phyloP scores from a whole-genome alignment of 2,888 invertebrate species.

The Seladonia tumulorum region DNA sequence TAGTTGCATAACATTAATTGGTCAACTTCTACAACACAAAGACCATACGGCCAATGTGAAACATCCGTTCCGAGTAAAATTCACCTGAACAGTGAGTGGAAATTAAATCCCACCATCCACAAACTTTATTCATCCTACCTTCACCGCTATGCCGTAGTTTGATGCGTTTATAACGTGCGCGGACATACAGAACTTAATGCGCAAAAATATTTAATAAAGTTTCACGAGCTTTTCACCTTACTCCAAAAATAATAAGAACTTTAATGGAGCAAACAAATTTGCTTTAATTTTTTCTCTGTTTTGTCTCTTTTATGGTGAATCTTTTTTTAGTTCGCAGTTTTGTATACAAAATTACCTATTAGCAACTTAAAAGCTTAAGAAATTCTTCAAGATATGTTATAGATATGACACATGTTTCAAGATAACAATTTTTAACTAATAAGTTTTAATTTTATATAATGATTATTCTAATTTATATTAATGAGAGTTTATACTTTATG shows the following conservation, averaged over 20 bases:
- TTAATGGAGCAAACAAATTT: background rate
- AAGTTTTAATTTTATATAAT: too few species aligned
- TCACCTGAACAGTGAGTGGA: background rate
- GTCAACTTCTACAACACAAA: background rate
- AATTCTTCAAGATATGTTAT: too few species aligned
- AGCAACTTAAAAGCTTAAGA: too few species aligned
- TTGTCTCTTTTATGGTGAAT: background rate
- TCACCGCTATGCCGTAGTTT: background rate
- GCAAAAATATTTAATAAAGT: constrained; percentile 6
- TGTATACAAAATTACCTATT: background rate
- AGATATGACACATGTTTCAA: too few species aligned
- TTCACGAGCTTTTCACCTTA: background rate
- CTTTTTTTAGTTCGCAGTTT: background rate
- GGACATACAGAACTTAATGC: background rate
- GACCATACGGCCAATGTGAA: background rate
- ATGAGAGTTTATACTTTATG: too few species aligned
- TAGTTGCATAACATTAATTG: background rate
- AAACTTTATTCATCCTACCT: background rate
- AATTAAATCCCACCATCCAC: background rate
- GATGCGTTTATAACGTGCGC: background rate
- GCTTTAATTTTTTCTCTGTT: background rate
- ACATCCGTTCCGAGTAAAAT: background rate
- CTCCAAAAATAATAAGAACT: background rate
- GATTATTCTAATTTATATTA: too few species aligned
- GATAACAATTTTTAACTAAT: too few species aligned